Percentiles rank a stretch among this genome's conserved stretches.
These are phyloP conservation scores for Karalla daura DNA, from an alignment of 2,797 vertebrate genomes.

Conservation along the genomic window DNA sequence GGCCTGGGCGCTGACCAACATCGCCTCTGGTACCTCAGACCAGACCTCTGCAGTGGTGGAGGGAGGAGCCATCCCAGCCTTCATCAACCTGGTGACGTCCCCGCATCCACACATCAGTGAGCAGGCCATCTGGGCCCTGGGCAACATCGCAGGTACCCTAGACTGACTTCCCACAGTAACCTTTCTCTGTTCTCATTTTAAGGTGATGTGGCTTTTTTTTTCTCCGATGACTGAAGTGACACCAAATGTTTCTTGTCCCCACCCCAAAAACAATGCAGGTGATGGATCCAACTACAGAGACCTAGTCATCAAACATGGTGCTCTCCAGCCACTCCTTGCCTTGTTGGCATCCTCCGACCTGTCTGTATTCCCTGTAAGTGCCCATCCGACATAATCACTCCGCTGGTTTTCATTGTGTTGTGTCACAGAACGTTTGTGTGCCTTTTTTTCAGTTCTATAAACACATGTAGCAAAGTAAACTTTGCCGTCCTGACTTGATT, in stretches of 20 bases:
- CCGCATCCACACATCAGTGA: conserved; percentile 92
- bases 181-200: background rate
- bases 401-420: background rate
- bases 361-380: conserved; percentile 89
- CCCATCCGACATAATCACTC: background rate
- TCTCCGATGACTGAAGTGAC: background rate
- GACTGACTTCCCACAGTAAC: background rate
- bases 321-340: conserved; percentile 86
- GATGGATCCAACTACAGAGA: conserved; percentile 92
- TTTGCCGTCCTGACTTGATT: no score
- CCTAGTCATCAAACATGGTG: conserved; percentile 93
- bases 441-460: no score
- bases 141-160: conserved; percentile 92
- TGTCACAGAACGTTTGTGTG: no score
- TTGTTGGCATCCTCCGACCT: conserved; percentile 89
- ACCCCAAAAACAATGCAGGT: no score
- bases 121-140: conserved; percentile 95
- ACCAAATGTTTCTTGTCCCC: conserved; percentile 1
- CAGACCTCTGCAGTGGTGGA: conserved; percentile 94
- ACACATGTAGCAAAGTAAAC: no score
- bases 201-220: background rate
- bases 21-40: conserved; percentile 92
- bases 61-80: conserved; percentile 92
- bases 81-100: conserved; percentile 89
- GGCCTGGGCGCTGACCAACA: conserved; percentile 96